Evolutionary conservation across 2,888 invertebrate species (phyloP), one percentile per base, ranked within the genome.

Genomic region (Eustalomyia histrio): DNA sequence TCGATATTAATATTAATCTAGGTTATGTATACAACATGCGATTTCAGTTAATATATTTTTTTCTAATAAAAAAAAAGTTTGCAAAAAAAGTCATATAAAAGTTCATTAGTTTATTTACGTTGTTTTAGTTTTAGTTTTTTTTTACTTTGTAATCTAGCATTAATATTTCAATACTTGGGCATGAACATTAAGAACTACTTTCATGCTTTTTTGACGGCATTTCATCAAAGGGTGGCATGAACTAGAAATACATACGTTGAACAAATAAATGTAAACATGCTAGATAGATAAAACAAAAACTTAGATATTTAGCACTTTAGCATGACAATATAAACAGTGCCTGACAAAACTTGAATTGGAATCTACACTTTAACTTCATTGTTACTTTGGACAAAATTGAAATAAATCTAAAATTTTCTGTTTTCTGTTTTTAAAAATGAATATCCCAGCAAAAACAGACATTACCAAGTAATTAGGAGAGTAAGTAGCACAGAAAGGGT

Each of bases 151-250:
- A 58, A 58, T 35, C 17, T 12, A 60, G 39, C 60, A 60, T 39
- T 60, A 60, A 39, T 60, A 60, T 39, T 39, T 60, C 39, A 55
- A 55, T 24, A 43, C 43, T 21, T 43, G 1, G 8, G 16, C 17
- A 57, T 57, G 67, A 43, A 29, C 18, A 47, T 58, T 68, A 12
- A n/a, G 14, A 67, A 55, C 24, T 16, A 50, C 39, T 65, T 65
- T 35, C 64, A 67, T 60, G 33, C 29, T 43, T 47, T 14, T n/a
- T 29, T 43, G 63, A 47, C 63, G 63, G 63, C 55, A 29, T 72
- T 72, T 72, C 47, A 2, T 72, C 61, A 72, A 72, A 47, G 63
- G 43, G 61, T 71, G 7, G 29, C 53, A 39, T 39, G 17, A 24
- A 58, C 24, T 53, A 39, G 6, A 61, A 35, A 60, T 47, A 47